These are phyloP conservation scores for Fundulus diaphanus DNA, from an alignment of 2,797 vertebrate species.

Conservation along the genomic window DNA sequence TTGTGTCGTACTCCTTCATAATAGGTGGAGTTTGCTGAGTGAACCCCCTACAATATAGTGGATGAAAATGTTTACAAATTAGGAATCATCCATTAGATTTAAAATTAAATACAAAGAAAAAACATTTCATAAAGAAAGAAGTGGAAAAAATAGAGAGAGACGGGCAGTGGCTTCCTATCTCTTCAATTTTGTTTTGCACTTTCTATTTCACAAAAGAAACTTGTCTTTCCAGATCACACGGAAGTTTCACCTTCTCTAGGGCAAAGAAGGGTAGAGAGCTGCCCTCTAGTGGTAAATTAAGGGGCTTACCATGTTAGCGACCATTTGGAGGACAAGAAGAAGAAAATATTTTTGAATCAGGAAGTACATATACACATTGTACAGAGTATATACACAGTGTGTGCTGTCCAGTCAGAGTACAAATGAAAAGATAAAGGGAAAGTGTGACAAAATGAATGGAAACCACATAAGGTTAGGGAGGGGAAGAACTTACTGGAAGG, in stretches of 20 bases:
- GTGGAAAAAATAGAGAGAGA: not conserved
- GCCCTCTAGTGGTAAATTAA: not conserved
- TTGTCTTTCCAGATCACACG: not conserved
- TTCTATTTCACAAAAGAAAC: not conserved
- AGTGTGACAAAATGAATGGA: too few species aligned
- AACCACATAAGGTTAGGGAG: too few species aligned
- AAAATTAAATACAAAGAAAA: not conserved
- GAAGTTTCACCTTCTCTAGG: not conserved
- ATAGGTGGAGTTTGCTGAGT: not conserved
- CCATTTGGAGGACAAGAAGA: too few species aligned
- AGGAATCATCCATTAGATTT: not conserved
- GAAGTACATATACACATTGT: too few species aligned
- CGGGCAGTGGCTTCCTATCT: not conserved
- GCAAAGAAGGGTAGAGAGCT: accelerated
- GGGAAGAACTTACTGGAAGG: too few species aligned
- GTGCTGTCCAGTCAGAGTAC: too few species aligned
- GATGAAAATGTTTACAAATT: not conserved
- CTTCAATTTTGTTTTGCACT: not conserved
- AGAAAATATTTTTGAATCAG: too few species aligned
- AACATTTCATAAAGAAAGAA: not conserved
- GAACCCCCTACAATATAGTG: not conserved
- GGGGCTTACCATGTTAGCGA: too few species aligned
- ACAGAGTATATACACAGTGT: too few species aligned
- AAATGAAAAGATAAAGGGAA: too few species aligned
- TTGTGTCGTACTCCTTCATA: not conserved